A percentile compares a stretch with the other conserved stretches of the same genome.
Conservation (phyloP, 1,140 invertebrate species). For the Lepidurus packardi region DNA sequence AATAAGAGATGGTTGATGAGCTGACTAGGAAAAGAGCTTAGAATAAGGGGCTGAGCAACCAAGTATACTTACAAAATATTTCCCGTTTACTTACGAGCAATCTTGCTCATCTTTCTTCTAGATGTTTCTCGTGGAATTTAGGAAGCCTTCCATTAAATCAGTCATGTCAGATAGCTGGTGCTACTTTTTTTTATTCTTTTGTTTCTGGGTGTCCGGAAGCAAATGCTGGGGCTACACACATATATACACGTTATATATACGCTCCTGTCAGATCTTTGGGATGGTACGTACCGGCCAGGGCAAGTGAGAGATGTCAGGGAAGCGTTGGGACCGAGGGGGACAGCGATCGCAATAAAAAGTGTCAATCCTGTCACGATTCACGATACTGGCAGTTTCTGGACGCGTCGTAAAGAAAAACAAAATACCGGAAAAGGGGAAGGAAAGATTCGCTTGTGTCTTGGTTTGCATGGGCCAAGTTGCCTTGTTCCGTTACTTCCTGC, state of each 20-base stretch:
- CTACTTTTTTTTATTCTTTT: no score
- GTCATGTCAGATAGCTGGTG: background rate
- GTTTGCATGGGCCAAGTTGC: background rate
- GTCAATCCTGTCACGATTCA: slow-evolving; percentile 5
- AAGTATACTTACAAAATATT: background rate
- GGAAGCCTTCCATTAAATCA: slow-evolving; percentile 5
- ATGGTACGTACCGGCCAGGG: background rate
- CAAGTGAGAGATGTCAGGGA: background rate
- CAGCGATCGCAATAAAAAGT: background rate
- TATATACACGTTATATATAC: background rate
- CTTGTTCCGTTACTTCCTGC: background rate
- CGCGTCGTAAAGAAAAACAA: background rate
- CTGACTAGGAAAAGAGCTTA: no score
- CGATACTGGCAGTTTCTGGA: background rate
- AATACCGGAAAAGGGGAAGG: background rate
- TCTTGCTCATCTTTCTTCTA: no score
- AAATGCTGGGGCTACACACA: background rate
- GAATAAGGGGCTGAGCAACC: no score
- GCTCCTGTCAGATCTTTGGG: slow-evolving; percentile 3
- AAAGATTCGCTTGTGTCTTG: background rate
- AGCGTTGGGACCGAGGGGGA: background rate
- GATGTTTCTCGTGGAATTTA: background rate
- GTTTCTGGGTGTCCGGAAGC: no score
- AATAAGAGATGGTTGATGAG: no score
- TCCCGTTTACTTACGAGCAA: background rate